Base-by-base conservation (phyloP, 1,140 invertebrate species). In the Whitmania pigra region DNA sequence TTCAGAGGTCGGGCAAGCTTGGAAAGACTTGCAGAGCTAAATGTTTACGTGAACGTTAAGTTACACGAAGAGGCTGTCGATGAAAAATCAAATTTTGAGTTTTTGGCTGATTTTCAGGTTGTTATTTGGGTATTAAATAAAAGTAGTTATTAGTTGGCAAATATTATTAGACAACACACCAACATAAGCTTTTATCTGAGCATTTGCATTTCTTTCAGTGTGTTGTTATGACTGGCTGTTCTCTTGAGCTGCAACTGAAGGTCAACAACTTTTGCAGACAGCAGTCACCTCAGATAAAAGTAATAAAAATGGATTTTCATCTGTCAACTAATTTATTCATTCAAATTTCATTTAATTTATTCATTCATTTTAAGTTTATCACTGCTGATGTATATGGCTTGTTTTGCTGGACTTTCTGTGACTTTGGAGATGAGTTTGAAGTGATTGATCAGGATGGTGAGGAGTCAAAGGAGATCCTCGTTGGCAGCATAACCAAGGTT, bases 391-490 rank as follows among this genome's bases (percentile, higher is more conserved):
- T 82, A 6, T 79, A 74, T 77, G 82, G 82, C n/a, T 73, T 83
- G n/a, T 80, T 81, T 74, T 75, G 75, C 67, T 75, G 76, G 63
- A 74, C 74, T 15, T 83, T 83, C 73, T 78, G 76, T 78, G 82
- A 83, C 73, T 82, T 83, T 79, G 82, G 82, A 13, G 77, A 80
- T 63, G 72, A 75, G 20, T 83, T 83, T 79, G 78, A 82, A 71
- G 79, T 83, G 0, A 63, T 76, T 63, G 82, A 83, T 75, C n/a
- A 74, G 0, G 79, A 78, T 60, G 81, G 81, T 43, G 82, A 83
- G 73, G 81, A 83, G 71, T 76, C 78, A 11, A 78, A 78, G 72
- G 79, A 82, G 71, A 75, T 78, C 2, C 80, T 82, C 71, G 78
- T 83, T 67, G 75, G 76, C 29, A 76, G 77, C 73, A 78, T 83